A percentile compares a stretch with the other conserved stretches of the same genome.
phyloP scores from a whole-genome alignment of 2,888 invertebrate species.

The Noctua fimbriata region DNA sequence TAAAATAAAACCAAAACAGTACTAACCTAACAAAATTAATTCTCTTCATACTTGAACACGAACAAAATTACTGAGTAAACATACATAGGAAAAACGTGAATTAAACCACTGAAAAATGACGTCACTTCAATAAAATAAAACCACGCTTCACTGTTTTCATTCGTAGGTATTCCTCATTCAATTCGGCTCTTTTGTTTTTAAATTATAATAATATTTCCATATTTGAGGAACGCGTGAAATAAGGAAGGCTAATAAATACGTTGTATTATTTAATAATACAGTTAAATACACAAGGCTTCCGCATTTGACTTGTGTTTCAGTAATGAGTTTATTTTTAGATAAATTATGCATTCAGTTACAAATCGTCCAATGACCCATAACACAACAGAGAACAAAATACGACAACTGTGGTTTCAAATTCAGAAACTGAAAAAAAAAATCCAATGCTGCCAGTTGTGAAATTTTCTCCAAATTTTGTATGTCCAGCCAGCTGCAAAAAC shows the following conservation, averaged over 20 bases:
- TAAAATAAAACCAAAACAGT: conserved; percentile 19
- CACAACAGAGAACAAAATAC: not conserved
- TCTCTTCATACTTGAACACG: not conserved
- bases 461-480: conserved; percentile 32
- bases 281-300: conserved; percentile 11
- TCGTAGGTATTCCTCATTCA: conserved; percentile 23
- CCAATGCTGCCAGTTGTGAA: not conserved
- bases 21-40: conserved; percentile 10
- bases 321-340: not conserved
- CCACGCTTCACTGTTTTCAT: conserved; percentile 22
- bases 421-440: conserved; percentile 1
- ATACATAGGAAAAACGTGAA: conserved; percentile 11
- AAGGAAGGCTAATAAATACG: conserved; percentile 21
- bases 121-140: conserved; percentile 25
- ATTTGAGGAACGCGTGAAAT: conserved; percentile 28
- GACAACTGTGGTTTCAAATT: conserved; percentile 13
- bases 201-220: conserved; percentile 46
- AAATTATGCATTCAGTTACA: not conserved
- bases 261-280: conserved; percentile 24
- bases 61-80: conserved; percentile 14
- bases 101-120: conserved; percentile 31
- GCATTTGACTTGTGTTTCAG: conserved; percentile 11
- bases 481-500: conserved; percentile 57
- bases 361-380: conserved; percentile 12
- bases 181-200: conserved; percentile 29